Evolutionary conservation across 2,113 vertebrate species (phyloP).

Genomic region (Corydoras sp.): DNA sequence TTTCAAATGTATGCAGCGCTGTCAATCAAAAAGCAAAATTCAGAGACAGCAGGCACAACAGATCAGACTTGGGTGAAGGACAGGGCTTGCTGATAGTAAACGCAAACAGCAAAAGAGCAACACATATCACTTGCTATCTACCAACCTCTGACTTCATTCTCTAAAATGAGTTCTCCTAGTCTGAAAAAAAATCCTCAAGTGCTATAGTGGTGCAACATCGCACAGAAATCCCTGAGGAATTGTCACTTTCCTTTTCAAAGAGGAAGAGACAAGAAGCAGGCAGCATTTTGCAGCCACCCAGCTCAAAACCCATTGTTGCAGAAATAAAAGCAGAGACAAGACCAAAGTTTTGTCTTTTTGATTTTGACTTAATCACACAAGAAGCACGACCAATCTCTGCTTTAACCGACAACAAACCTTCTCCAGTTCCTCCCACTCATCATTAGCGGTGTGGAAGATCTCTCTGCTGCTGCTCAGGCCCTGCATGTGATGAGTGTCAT

Average conservation of each 20-base stretch:
- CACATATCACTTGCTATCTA: constrained; percentile 11
- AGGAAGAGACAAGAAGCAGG: too few species aligned
- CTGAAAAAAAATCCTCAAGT: not conserved
- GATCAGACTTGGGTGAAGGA: constrained; percentile 16
- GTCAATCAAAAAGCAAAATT: constrained; percentile 30
- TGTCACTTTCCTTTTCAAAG: too few species aligned
- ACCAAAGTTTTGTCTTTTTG: too few species aligned
- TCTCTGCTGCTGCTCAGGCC: constrained; percentile 54
- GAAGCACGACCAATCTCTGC: constrained; percentile 63
- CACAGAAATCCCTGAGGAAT: too few species aligned
- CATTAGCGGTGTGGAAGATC: constrained; percentile 60
- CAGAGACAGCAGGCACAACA: constrained; percentile 32
- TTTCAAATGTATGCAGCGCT: constrained; percentile 16
- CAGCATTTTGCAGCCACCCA: too few species aligned
- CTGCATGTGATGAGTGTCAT: constrained; percentile 67
- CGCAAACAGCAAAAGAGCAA: too few species aligned
- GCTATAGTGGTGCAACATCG: too few species aligned
- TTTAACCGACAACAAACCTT: constrained; percentile 62
- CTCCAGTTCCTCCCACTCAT: constrained; percentile 49
- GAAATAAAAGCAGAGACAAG: too few species aligned
- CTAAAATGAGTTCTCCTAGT: not conserved
- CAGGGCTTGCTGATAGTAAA: too few species aligned
- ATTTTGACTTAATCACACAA: constrained; percentile 46
- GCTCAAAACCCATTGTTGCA: too few species aligned
- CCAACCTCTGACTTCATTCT: constrained; percentile 20